Conservation (phyloP, 2,797 vertebrate species). For the Hemitrygon akajei region DNA sequence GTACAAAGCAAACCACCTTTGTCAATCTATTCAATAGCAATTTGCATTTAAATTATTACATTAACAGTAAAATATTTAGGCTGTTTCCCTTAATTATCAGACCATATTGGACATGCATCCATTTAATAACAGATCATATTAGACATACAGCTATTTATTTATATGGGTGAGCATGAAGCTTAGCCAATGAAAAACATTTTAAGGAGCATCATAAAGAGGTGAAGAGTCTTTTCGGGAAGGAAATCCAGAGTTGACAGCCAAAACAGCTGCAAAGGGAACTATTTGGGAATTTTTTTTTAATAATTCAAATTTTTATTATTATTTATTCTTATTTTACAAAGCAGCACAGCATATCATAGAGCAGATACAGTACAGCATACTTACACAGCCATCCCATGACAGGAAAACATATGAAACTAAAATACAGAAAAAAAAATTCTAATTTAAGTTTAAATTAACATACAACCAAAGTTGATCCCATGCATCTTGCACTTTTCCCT, state of each 20-base stretch:
- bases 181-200: background rate
- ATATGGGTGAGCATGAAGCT: background rate
- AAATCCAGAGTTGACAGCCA: background rate
- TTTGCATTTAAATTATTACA: background rate
- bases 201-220: background rate
- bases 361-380: too few relatives aligned
- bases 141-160: background rate
- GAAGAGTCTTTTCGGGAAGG: background rate
- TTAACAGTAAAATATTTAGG: background rate
- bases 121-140: background rate
- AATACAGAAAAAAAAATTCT: too few relatives aligned
- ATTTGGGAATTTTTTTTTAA: too few relatives aligned
- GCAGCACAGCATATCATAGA: too few relatives aligned
- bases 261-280: background rate
- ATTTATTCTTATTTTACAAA: too few relatives aligned
- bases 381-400: too few relatives aligned
- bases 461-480: too few relatives aligned
- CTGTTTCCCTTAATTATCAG: background rate
- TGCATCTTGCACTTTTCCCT: too few relatives aligned
- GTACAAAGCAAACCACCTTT: background rate
- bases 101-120: background rate
- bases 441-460: too few relatives aligned
- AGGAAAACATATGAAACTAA: too few relatives aligned
- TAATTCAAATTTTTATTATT: too few relatives aligned
- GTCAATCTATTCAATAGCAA: background rate